phyloP scores from a whole-genome alignment of 2,113 vertebrate species.

The Cygnus atratus region DNA sequence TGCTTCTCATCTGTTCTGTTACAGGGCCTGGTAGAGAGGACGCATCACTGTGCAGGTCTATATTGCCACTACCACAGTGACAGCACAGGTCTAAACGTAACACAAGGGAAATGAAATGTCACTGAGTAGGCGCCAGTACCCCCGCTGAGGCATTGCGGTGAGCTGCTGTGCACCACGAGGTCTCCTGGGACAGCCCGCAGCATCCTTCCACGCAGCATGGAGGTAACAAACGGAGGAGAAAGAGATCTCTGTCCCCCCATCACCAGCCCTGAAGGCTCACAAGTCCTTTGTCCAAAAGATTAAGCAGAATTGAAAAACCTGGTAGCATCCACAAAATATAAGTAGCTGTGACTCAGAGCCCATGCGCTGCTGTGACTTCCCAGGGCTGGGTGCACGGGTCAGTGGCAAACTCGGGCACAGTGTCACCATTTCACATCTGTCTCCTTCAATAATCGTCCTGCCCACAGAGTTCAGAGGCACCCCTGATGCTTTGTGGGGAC shows the following conservation, averaged over 20 bases:
- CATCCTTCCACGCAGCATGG: not conserved
- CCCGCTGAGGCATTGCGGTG: rapidly evolving
- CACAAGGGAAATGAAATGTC: not conserved
- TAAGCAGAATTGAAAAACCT: not conserved
- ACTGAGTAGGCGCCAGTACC: rapidly evolving
- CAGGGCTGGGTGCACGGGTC: not conserved
- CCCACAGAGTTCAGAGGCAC: not conserved
- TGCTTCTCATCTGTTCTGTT: not conserved
- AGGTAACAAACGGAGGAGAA: not conserved
- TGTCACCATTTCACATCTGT: not conserved
- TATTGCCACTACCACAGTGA: rapidly evolving
- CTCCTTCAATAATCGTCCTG: not conserved
- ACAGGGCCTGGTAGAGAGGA: not conserved
- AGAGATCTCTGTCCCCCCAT: not conserved
- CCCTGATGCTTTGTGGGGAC: not conserved
- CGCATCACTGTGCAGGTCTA: rapidly evolving
- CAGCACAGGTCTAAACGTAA: not conserved
- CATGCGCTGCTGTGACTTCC: rapidly evolving
- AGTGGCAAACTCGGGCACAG: not conserved
- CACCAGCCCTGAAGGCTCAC: not conserved
- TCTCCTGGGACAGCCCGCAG: not conserved
- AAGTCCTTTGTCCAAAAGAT: not conserved
- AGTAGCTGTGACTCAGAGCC: not conserved
- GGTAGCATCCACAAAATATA: not conserved
- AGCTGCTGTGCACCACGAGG: not conserved